Evolutionary conservation across 2,113 vertebrate species (phyloP).

Genomic region (Anoura caudifer): DNA sequence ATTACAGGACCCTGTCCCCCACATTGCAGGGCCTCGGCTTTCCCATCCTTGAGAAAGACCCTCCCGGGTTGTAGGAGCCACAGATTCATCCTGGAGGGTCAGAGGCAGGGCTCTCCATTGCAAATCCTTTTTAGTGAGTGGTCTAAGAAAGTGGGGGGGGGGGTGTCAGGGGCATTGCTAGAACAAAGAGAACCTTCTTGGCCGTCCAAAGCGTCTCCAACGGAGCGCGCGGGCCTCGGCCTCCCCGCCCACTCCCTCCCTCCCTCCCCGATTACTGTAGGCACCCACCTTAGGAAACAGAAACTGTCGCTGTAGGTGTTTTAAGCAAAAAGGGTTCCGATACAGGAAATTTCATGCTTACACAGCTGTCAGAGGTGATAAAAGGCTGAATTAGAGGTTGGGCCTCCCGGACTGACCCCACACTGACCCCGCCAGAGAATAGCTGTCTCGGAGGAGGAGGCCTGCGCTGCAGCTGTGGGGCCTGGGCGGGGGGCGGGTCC

Average conservation of each 20-base stretch:
- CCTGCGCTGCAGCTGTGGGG: neutral
- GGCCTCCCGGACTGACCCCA: neutral
- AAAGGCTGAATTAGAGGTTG: neutral
- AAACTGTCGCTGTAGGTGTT: neutral
- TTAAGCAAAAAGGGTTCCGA: neutral
- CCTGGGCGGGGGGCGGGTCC: neutral
- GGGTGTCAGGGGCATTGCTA: too few species aligned
- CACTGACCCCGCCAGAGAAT: neutral
- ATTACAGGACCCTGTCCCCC: neutral
- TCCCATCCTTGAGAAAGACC: neutral
- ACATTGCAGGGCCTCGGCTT: neutral
- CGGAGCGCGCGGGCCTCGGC: neutral
- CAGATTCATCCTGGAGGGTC: neutral
- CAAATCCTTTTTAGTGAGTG: neutral
- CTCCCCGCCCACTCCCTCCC: fast-evolving
- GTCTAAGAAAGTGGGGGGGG: neutral
- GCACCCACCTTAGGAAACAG: neutral
- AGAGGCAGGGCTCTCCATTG: neutral
- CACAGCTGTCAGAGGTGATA: neutral
- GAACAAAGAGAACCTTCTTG: neutral
- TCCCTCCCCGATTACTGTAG: neutral
- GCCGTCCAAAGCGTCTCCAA: neutral
- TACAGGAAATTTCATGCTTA: neutral
- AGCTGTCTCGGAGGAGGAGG: neutral
- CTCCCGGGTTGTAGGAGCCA: neutral